phyloP scores from a whole-genome alignment of 1,140 invertebrate species.

The Monomorium pharaonis region DNA sequence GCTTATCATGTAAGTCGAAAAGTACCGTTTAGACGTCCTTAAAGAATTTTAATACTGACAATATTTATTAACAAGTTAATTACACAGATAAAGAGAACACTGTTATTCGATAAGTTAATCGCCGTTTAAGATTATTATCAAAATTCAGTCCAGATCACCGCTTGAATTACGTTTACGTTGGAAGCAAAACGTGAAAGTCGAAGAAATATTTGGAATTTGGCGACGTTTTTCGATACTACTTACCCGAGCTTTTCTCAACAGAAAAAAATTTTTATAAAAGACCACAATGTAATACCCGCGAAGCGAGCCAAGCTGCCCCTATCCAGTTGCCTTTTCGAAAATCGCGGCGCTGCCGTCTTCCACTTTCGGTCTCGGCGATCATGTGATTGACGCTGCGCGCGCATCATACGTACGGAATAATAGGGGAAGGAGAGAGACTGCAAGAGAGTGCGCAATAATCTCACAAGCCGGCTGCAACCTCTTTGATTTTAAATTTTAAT shows the following conservation, averaged over 20 bases:
- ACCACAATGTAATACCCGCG: too few relatives aligned
- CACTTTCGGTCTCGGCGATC: neutral
- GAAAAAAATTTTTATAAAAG: neutral
- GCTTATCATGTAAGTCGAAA: too few relatives aligned
- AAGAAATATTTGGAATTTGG: neutral
- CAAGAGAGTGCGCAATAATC: neutral
- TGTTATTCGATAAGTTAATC: neutral
- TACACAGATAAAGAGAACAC: too few relatives aligned
- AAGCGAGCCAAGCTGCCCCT: neutral
- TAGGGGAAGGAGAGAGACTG: neutral
- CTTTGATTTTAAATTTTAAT: constrained; percentile 2
- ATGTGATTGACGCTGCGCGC: neutral
- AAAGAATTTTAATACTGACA: too few relatives aligned
- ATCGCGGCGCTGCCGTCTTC: neutral
- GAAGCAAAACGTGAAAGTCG: neutral
- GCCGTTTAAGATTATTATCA: neutral
- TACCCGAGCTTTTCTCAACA: neutral
- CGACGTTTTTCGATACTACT: neutral
- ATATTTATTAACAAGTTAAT: too few relatives aligned
- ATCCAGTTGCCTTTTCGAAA: neutral
- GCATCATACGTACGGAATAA: neutral
- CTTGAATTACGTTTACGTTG: neutral
- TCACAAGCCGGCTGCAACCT: too few relatives aligned
- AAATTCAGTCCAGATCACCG: neutral
- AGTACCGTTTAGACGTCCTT: too few relatives aligned